These are phyloP conservation scores for Drosophila rubida DNA, from an alignment of 2,888 invertebrate species.

Conservation along the genomic window DNA sequence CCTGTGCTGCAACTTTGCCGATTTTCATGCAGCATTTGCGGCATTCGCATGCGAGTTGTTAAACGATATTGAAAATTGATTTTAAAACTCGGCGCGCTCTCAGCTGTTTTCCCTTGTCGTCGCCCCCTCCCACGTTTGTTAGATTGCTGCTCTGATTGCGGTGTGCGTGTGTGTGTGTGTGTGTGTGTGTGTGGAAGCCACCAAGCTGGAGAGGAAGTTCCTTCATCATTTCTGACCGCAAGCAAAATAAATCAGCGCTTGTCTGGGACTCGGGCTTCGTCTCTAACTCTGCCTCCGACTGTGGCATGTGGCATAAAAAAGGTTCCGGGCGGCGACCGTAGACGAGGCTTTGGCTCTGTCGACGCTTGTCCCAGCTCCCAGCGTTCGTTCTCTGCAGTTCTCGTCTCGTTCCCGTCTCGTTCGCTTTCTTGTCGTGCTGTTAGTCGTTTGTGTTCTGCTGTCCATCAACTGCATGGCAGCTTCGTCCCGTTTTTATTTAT, in stretches of 20 bases:
- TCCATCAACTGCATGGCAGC: constrained; percentile 57
- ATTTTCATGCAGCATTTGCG: constrained; percentile 31
- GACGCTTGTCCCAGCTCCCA: constrained; percentile 52
- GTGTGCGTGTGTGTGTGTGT: too few relatives aligned
- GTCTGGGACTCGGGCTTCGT: constrained; percentile 54
- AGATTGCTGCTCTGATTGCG: constrained; percentile 61
- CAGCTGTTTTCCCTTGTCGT: neutral
- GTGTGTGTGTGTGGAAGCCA: too few relatives aligned
- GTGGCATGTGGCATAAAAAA: constrained; percentile 6
- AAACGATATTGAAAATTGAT: constrained; percentile 71
- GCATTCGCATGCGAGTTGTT: constrained; percentile 36
- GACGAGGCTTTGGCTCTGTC: constrained; percentile 44
- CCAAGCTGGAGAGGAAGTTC: constrained; percentile 55
- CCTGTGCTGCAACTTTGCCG: constrained; percentile 19
- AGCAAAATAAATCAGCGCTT: constrained; percentile 78
- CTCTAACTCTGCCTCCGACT: neutral
- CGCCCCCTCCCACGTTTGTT: constrained; percentile 27
- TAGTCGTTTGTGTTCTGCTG: constrained; percentile 51
- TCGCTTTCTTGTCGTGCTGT: constrained; percentile 6
- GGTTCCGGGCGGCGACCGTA: neutral
- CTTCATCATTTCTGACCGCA: constrained; percentile 77
- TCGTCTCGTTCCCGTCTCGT: constrained; percentile 5
- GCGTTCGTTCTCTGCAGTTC: constrained; percentile 33
- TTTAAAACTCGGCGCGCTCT: constrained; percentile 35
- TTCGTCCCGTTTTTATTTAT: constrained; percentile 50